These are phyloP conservation scores for Scomber japonicus DNA, from an alignment of 2,113 vertebrate genomes.

Conservation along the genomic window DNA sequence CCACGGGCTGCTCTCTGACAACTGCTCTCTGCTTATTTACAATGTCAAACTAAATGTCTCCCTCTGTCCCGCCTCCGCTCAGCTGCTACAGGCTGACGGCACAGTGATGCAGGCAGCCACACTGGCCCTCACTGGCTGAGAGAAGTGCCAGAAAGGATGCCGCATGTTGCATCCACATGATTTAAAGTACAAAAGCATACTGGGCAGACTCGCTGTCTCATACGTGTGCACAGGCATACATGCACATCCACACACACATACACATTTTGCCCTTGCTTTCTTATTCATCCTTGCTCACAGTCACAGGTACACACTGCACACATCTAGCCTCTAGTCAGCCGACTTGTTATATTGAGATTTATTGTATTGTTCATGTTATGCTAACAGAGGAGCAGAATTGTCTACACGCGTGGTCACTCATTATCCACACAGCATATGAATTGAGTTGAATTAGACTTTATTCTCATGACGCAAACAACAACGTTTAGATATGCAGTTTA, in stretches of 20 bases:
- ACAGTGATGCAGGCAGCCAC: slow-evolving; percentile 73
- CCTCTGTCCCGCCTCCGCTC: slow-evolving; percentile 76
- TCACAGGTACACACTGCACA: slow-evolving; percentile 52
- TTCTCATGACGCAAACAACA: not conserved
- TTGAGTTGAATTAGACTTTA: slow-evolving; percentile 14
- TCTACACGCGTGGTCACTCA: slow-evolving; percentile 16
- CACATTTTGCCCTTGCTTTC: slow-evolving; percentile 75
- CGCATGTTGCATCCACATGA: slow-evolving; percentile 86
- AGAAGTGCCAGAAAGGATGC: slow-evolving; percentile 74
- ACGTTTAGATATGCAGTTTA: slow-evolving; percentile 11
- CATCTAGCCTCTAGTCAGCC: slow-evolving; percentile 52
- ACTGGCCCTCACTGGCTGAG: slow-evolving; percentile 70
- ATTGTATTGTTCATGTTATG: slow-evolving; percentile 29
- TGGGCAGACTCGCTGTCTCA: slow-evolving; percentile 77
- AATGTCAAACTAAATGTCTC: slow-evolving; percentile 90
- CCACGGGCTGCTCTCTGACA: slow-evolving; percentile 85
- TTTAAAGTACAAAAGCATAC: slow-evolving; percentile 86
- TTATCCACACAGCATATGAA: slow-evolving; percentile 42
- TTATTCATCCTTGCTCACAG: slow-evolving; percentile 72
- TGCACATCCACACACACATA: slow-evolving; percentile 64
- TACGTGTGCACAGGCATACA: slow-evolving; percentile 71
- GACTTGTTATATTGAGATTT: slow-evolving; percentile 39
- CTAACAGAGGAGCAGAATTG: slow-evolving; percentile 15
- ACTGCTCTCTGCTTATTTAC: slow-evolving; percentile 89
- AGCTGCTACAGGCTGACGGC: slow-evolving; percentile 69